Conservation (phyloP, 1,140 invertebrate genomes). For the Oncopeltus fasciatus region DNA sequence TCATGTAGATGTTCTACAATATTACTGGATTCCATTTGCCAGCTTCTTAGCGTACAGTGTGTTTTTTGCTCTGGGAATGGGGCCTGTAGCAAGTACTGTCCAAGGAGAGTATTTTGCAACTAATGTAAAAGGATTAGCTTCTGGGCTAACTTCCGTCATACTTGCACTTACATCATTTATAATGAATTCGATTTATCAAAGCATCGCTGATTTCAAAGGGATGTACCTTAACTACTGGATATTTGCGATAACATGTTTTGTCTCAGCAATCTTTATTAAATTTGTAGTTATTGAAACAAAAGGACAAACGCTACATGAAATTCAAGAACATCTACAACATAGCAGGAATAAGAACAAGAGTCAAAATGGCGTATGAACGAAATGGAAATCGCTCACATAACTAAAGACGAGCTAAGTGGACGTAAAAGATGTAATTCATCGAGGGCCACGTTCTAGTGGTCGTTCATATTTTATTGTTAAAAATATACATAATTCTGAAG, state of each 20-base stretch:
- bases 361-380: too few relatives aligned
- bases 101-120: conserved; percentile 60
- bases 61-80: conserved; percentile 50
- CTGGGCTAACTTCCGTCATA: conserved; percentile 50
- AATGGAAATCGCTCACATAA: too few relatives aligned
- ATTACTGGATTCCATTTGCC: conserved; percentile 44
- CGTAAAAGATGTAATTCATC: too few relatives aligned
- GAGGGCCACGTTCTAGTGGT: too few relatives aligned
- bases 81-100: conserved; percentile 53
- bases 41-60: conserved; percentile 54
- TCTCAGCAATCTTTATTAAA: conserved; percentile 46
- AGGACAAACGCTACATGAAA: conserved; percentile 55
- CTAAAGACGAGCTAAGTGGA: too few relatives aligned
- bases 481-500: too few relatives aligned
- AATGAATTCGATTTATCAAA: conserved; percentile 56
- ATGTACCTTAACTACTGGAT: conserved; percentile 48
- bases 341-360: too few relatives aligned
- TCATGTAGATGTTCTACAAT: conserved; percentile 30
- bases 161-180: conserved; percentile 58
- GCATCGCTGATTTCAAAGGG: conserved; percentile 33
- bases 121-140: conserved; percentile 50
- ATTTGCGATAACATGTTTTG: conserved; percentile 49
- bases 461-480: too few relatives aligned
- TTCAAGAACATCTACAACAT: too few relatives aligned
- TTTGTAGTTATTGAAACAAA: conserved; percentile 65